Conservation (phyloP, 2,888 invertebrate species). For the Sesia apiformis region DNA sequence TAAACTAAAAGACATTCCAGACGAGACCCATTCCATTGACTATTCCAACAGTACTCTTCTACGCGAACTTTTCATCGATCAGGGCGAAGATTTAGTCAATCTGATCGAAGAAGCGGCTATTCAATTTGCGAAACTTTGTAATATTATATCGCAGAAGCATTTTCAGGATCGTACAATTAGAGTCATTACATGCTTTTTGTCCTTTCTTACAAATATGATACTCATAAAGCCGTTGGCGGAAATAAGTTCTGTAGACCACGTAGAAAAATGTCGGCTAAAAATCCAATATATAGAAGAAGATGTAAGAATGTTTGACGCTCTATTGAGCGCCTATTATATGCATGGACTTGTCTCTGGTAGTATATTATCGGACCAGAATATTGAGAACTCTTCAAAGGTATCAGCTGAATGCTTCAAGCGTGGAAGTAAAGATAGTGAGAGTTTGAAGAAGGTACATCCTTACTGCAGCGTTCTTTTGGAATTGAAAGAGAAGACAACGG, state of each 20-base stretch:
- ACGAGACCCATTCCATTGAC: neutral
- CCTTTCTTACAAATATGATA: constrained; percentile 66
- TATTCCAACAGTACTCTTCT: neutral
- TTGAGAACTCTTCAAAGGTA: constrained; percentile 36
- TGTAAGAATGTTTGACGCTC: constrained; percentile 72
- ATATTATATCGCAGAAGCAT: constrained; percentile 5
- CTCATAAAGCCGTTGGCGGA: constrained; percentile 75
- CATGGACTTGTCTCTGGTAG: constrained; percentile 54
- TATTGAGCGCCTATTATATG: constrained; percentile 74
- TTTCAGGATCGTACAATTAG: constrained; percentile 19
- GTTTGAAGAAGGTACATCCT: constrained; percentile 55
- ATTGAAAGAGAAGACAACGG: constrained; percentile 42
- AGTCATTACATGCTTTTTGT: constrained; percentile 37
- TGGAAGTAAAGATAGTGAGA: constrained; percentile 20
- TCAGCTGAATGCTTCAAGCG: constrained; percentile 22
- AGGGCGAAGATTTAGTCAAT: constrained; percentile 12
- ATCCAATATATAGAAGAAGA: constrained; percentile 81
- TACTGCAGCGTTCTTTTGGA: constrained; percentile 53
- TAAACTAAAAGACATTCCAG: neutral
- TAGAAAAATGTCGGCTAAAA: constrained; percentile 84
- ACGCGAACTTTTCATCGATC: neutral
- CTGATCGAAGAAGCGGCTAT: constrained; percentile 24
- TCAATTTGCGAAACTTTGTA: constrained; percentile 24
- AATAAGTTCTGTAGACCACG: constrained; percentile 86
- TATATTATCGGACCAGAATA: constrained; percentile 35